Evolutionary conservation across 2,797 vertebrate genomes (phyloP).

Genomic region (Xerus rutilus): DNA sequence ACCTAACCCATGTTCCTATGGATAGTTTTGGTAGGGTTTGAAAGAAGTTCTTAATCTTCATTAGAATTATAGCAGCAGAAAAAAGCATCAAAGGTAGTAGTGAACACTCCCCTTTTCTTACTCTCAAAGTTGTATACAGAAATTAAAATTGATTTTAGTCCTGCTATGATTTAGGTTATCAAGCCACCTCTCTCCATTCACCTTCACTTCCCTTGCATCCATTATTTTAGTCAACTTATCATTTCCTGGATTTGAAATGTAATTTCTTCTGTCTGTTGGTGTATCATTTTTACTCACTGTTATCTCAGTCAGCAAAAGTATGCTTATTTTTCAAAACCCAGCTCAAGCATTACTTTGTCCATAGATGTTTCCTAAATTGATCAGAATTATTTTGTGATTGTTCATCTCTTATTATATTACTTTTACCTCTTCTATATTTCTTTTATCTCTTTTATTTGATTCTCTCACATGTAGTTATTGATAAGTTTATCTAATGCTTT

Average conservation of each 20-base stretch:
- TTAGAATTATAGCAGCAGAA: background rate
- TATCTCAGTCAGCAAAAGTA: background rate
- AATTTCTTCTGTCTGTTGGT: background rate
- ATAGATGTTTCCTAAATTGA: background rate
- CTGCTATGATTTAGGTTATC: background rate
- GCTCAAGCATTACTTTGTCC: background rate
- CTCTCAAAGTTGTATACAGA: background rate
- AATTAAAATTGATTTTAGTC: background rate
- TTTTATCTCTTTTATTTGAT: background rate
- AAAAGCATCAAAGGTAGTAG: background rate
- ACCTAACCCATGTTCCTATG: background rate
- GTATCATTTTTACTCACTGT: background rate
- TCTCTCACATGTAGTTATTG: background rate
- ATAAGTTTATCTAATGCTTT: background rate
- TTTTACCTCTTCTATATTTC: background rate
- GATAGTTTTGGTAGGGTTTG: background rate
- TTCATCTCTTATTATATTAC: background rate
- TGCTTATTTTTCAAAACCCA: background rate
- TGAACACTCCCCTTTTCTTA: background rate
- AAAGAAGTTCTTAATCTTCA: background rate
- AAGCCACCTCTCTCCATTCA: background rate
- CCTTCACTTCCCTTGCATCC: background rate
- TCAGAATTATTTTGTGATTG: background rate
- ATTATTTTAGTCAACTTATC: background rate
- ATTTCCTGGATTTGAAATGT: background rate